Evolutionary conservation across 2,113 vertebrate species (phyloP), one percentile per base, ranked within the genome.

Genomic region (Coryphaenoides rupestris): DNA sequence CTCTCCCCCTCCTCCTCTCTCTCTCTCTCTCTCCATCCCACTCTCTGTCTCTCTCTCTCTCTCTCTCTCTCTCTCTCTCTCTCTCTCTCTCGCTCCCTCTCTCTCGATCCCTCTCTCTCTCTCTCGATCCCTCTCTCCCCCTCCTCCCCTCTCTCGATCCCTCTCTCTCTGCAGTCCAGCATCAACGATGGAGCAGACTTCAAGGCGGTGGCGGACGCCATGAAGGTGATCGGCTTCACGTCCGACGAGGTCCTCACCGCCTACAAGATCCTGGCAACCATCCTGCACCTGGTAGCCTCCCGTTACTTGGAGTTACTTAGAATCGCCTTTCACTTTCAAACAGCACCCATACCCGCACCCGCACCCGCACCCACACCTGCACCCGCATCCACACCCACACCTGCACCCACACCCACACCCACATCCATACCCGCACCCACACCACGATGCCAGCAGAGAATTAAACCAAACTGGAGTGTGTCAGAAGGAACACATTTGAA

Each of bases 191-290:
- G 86, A 6, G 92, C 93, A 0, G 95, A 98, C 56, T 98, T 96
- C 89, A 96, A 94, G 88, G 94, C 94, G 0, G 96, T 99, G 0
- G 90, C 94, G 0, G 96, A 98, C 26, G 97, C 96, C 74, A 98
- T 99, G 97, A 98, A 94, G 77, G 94, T 99, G 69, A 96, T 98
- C 45, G 97, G 97, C 52, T 99, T 99, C 89, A 95, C 93, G 45
- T 89, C 85, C 3, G 96, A 98, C 19, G 96, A 99, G 88, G 81
- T 98, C 80, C 95, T 96, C 86, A 98, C 96, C 0, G 95, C 92
- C 33, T 98, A 98, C 90, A 98, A 92, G 86, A 96, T 98, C 45
- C 81, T 96, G 89, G 95, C 96, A 69, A 82, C 91, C 68, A 98
- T 98, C 74, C 93, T 99, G 5, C 95, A 98, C 84, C 88, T 98